Conservation (phyloP, 2,797 vertebrate species). For the Sparus aurata region DNA sequence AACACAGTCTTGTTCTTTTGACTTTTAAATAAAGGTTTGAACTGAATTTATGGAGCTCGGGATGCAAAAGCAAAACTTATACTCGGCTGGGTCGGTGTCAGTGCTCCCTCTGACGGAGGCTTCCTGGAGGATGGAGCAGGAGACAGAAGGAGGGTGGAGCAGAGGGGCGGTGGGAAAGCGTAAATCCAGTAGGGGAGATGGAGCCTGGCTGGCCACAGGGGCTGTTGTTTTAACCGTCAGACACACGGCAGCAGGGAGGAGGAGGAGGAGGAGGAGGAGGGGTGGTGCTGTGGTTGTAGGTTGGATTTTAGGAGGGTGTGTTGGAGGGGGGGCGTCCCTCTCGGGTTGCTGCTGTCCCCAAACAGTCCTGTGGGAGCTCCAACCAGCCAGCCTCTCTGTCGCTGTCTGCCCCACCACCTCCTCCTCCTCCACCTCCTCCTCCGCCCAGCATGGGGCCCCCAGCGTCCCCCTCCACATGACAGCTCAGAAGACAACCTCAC, state of each 20-base stretch:
- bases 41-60: too few relatives aligned
- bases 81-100: too few relatives aligned
- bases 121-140: conserved; percentile 15
- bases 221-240: conserved; percentile 81
- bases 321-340: conserved; percentile 54
- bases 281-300: conserved; percentile 53
- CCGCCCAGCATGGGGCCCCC: conserved; percentile 70
- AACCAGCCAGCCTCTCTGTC: conserved; percentile 74
- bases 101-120: not conserved
- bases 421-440: conserved; percentile 6
- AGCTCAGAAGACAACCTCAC: conserved; percentile 82
- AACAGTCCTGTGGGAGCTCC: conserved; percentile 75
- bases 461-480: conserved; percentile 79
- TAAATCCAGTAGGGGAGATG: conserved; percentile 76
- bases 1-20: too few relatives aligned
- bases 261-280: not conserved
- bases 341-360: conserved; percentile 80
- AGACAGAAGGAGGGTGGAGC: conserved; percentile 9
- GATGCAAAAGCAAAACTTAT: too few relatives aligned
- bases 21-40: too few relatives aligned
- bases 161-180: conserved; percentile 38
- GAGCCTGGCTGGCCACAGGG: conserved; percentile 78
- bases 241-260: conserved; percentile 60
- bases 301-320: conserved; percentile 24
- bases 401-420: conserved; percentile 65